Evolutionary conservation across 2,888 invertebrate genomes (phyloP), one percentile per base, ranked within the genome.

Genomic region (Aricia artaxerxes): DNA sequence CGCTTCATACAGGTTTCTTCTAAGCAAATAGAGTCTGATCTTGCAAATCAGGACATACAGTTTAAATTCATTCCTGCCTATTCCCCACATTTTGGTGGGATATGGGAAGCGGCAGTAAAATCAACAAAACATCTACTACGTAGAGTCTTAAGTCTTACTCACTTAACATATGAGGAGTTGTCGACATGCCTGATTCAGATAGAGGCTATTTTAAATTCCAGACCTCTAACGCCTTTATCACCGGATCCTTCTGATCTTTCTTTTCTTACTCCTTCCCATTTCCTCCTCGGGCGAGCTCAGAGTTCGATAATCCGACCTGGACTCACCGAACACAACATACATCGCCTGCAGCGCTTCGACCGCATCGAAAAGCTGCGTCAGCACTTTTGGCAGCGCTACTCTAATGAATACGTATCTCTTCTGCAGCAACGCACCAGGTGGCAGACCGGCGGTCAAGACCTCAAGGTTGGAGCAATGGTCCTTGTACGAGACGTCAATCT

Each of bases 181-280:
- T 57, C 57, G 4, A 57, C 57, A 57, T 57, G 57, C 16, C 16
- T 57, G 57, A 57, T 57, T 16, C n/a, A 60, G n/a, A 60, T n/a
- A 60, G 60, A 60, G n/a, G 60, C 60, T 16, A n/a, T n/a, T n/a
- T n/a, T 60, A 60, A n/a, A 60, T n/a, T 60, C 60, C 60, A 60
- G 60, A 60, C 60, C 60, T 4, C n/a, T 60, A 6, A 57, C 57
- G 4, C 57, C 57, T 57, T 57, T 57, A 57, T 16, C 57, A 13
- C 2, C 57, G 1, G 16, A 57, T 57, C 57, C 57, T 57, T 57
- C n/a, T 16, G 57, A 57, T 57, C 1, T 57, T 57, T 16, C 16
- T 4, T 57, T 57, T 16, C 16, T 57, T 57, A 11, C 57, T 16
- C 57, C 16, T 57, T 57, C n/a, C 4, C 57, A 57, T 57, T 57